Evolutionary conservation across 2,888 invertebrate species (phyloP).

Genomic region (Autographa pulchrina): DNA sequence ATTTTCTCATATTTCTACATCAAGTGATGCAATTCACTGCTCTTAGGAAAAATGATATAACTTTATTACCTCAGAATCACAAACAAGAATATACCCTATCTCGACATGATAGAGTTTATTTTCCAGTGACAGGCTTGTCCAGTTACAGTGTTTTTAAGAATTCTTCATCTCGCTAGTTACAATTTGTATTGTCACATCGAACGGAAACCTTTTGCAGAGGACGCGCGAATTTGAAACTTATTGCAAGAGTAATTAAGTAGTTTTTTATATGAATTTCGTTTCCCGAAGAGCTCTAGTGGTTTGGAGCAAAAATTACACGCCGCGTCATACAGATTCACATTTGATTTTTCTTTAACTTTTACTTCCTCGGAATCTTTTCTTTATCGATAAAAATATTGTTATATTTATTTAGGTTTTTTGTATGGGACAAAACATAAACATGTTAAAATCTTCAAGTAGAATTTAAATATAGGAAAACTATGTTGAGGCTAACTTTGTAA

Average conservation of each 20-base stretch:
- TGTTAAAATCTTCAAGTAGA: too few species aligned
- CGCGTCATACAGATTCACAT: conserved; percentile 23
- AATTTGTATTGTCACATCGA: conserved; percentile 72
- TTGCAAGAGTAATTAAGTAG: conserved; percentile 17
- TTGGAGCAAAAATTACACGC: conserved; percentile 43
- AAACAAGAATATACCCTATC: background rate
- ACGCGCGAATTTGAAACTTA: conserved; percentile 47
- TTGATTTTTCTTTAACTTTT: background rate
- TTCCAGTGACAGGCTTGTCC: background rate
- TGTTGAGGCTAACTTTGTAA: too few species aligned
- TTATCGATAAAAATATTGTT: too few species aligned
- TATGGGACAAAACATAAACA: too few species aligned
- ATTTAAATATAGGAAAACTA: too few species aligned
- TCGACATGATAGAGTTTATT: rapidly evolving
- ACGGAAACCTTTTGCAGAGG: conserved; percentile 53
- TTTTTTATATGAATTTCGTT: conserved; percentile 21
- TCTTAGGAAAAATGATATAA: conserved; percentile 15
- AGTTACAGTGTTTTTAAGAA: conserved; percentile 54
- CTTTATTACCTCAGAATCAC: background rate
- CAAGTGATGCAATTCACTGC: conserved; percentile 29
- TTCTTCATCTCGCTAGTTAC: conserved; percentile 65
- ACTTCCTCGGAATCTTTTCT: background rate
- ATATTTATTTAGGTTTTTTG: too few species aligned
- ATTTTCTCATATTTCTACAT: conserved; percentile 63
- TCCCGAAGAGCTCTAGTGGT: conserved; percentile 19